Base-by-base conservation (phyloP, 2,113 vertebrate genomes). In the Oenanthe melanoleuca region DNA sequence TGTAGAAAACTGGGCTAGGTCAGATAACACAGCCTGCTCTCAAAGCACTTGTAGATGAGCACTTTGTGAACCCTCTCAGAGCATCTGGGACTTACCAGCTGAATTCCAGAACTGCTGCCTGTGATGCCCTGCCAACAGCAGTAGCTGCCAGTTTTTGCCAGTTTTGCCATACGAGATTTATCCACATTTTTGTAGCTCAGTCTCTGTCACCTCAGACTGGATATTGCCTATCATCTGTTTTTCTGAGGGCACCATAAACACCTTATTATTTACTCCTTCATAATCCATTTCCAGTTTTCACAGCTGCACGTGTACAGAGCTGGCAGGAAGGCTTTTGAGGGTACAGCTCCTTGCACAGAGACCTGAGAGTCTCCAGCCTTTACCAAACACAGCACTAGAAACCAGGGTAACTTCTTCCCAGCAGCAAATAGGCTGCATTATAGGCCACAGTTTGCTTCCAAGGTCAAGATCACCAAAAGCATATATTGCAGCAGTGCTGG, bases 141-240 rank as follows among this genome's bases (percentile, higher is more conserved):
- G 74, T 42, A 56, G 45, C 47, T 60, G 37, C 31, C 19, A 29
- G 14, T 44, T 64, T 42, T 77, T 60, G 37, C n/a, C 19, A 29
- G 16, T 37, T 64, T 42, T 77, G 26, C 71, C 55, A 71, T 52
- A 53, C 50, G 7, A 83, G 14, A 44, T 52, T 74, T 10, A 34
- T 52, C 56, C n/a, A 29, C 8, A 1, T 67, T 72, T 71, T 53
- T 67, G 40, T 25, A 56, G 44, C 38, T 73, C 45, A 26, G 1
- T 6, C 31, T 57, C 40, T 44, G 29, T 37, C 52, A 53, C 25
- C 52, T 74, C 78, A 49, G 57, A 40, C 12, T n/a, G 2, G 0
- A 1, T 69, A 44, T 31, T 6, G 4, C 0, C 0, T 22, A 59
- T 61, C 37, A 50, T 55, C 52, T 70, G 24, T n/a, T 44, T 91